A percentile compares a stretch with the other conserved stretches of the same genome.
Evolutionary conservation across 2,113 vertebrate genomes (phyloP).

Genomic region (Ibidorhyncha struthersii): DNA sequence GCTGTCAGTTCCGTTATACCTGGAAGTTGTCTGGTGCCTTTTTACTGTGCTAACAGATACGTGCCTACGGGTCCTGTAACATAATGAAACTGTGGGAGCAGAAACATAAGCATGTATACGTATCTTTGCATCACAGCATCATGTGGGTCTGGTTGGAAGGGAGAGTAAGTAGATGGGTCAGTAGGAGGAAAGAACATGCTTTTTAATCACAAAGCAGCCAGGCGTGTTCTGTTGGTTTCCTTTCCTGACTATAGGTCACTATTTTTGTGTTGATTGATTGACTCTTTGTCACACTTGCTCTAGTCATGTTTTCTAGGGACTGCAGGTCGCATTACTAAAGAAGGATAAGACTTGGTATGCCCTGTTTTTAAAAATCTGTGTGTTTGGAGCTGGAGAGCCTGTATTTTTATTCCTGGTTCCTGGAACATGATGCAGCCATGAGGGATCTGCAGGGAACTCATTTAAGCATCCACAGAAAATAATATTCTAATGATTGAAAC

Average conservation of each 20-base stretch:
- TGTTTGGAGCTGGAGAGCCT: not conserved
- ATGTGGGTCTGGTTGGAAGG: not conserved
- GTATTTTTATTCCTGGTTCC: not conserved
- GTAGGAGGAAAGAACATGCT: not conserved
- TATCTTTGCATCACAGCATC: not conserved
- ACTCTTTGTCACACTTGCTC: not conserved
- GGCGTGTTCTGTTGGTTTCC: not conserved
- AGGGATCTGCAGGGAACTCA: not conserved
- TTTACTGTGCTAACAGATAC: not conserved
- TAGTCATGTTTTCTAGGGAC: not conserved
- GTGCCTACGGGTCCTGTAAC: not conserved
- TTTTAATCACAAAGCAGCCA: not conserved
- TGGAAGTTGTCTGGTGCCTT: constrained; percentile 5
- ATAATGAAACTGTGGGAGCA: not conserved
- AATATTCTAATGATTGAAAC: constrained; percentile 1
- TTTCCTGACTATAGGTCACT: not conserved
- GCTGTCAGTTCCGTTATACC: not conserved
- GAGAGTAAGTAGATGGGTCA: not conserved
- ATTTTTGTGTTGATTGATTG: not conserved
- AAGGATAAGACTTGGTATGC: not conserved
- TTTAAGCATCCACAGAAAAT: not conserved
- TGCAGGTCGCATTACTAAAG: not conserved
- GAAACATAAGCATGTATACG: not conserved
- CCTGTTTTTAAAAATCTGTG: not conserved
- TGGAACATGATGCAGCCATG: not conserved